These are phyloP conservation scores for Acleris literana DNA, from an alignment of 2,888 invertebrate genomes.

Conservation along the genomic window DNA sequence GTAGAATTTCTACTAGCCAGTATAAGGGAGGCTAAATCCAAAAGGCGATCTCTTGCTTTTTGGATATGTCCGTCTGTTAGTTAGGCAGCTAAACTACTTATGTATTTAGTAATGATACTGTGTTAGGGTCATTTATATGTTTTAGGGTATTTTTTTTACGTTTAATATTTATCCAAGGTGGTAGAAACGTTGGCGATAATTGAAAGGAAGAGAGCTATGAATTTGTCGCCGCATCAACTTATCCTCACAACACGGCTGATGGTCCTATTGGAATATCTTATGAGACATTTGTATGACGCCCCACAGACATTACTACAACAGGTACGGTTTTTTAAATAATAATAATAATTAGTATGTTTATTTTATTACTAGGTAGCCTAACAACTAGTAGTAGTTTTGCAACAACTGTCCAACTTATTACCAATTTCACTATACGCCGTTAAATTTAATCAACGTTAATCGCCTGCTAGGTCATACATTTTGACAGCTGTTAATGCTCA, in stretches of 20 bases:
- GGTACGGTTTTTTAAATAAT: slow-evolving; percentile 70
- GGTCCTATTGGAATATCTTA: slow-evolving; percentile 95
- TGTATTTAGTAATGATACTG: background rate
- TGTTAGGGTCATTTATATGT: background rate
- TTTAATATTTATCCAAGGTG: slow-evolving; percentile 55
- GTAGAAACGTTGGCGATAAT: slow-evolving; percentile 73
- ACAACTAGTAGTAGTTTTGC: too few species aligned
- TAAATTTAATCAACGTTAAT: too few species aligned
- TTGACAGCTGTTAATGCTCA: too few species aligned
- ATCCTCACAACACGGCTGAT: slow-evolving; percentile 92
- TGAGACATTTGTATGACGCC: slow-evolving; percentile 97
- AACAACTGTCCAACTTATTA: too few species aligned
- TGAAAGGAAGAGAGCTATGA: slow-evolving; percentile 68
- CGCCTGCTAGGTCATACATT: too few species aligned
- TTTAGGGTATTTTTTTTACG: background rate
- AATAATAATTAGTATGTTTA: too few species aligned
- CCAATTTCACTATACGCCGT: too few species aligned
- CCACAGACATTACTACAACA: slow-evolving; percentile 93
- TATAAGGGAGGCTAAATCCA: too few species aligned
- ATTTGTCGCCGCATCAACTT: slow-evolving; percentile 85
- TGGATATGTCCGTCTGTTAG: too few species aligned
- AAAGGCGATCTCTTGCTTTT: too few species aligned
- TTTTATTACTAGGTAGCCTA: too few species aligned
- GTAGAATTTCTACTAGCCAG: slow-evolving; percentile 24
- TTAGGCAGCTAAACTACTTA: too few species aligned